Evolutionary conservation across 2,888 invertebrate species (phyloP), one percentile per base, ranked within the genome.

Genomic region (Pristionchus mayeri): DNA sequence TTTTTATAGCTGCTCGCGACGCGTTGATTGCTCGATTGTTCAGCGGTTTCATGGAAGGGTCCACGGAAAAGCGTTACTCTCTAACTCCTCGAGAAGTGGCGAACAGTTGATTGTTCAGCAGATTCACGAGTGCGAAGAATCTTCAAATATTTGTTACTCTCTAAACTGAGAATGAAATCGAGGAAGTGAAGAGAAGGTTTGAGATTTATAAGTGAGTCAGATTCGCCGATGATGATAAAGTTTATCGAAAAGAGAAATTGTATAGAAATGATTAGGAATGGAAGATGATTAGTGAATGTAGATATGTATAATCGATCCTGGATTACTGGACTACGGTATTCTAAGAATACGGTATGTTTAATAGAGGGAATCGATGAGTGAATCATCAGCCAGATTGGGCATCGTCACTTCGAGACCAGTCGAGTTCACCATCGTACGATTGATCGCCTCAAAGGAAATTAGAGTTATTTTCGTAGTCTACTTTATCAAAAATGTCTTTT

Each of bases 401-500:
- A 84, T 24, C n/a, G 84, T 84, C 24, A 84, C 84, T 37, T 37
- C 16, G 30, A 84, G 34, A 11, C 75, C 75, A 27, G n/a, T 34
- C n/a, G 37, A 34, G n/a, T 27, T 84, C 21, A 3, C 27, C 84
- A 71, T 67, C 34, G 84, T 84, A 37, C 84, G 84, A 6, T 71
- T 44, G 84, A 84, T 84, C 18, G 84, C 75, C 81, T 82, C 27
- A 60, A 63, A 13, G 13, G n/a, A 16, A 79, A n/a, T n/a, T 34
- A 0, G 6, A 52, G 27, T 34, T 50, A 9, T 50, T 78, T 30
- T 48, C 7, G 7, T 50, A 13, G n/a, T 27, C 34, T 78, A 1
- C 6, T 24, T 18, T n/a, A 27, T 76, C 3, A 27, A 37, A 37
- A 7, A n/a, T n/a, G n/a, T n/a, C n/a, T n/a, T n/a, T n/a, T n/a